phyloP scores from a whole-genome alignment of 1,140 invertebrate genomes.

The Wasmannia auropunctata region DNA sequence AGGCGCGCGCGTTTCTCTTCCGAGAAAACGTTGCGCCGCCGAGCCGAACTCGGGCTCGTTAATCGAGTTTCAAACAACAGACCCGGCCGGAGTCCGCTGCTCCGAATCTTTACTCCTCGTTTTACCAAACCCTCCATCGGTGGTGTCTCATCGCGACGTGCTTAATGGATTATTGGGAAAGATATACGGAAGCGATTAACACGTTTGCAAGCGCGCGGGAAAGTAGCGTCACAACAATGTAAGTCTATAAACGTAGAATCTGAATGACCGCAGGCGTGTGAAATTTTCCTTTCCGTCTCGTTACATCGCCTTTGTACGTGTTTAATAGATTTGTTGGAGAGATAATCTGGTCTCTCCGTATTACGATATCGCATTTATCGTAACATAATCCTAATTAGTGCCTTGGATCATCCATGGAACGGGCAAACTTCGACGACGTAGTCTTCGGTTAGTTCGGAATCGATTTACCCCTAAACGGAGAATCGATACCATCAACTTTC shows the following conservation, averaged over 20 bases:
- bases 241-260: background rate
- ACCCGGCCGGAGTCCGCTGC: constrained; percentile 25
- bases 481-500: background rate
- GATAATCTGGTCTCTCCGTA: background rate
- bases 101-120: constrained; percentile 54
- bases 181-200: constrained; percentile 32
- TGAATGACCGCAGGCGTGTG: background rate
- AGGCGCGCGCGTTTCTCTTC: constrained; percentile 42
- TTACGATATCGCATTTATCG: background rate
- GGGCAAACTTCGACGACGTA: background rate
- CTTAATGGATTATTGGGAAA: constrained; percentile 75
- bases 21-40: constrained; percentile 28
- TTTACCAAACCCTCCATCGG: constrained; percentile 51
- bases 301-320: background rate
- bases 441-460: background rate
- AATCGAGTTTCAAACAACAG: constrained; percentile 48
- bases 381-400: background rate
- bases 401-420: background rate
- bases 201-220: background rate
- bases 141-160: constrained; percentile 55
- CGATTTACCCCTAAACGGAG: background rate
- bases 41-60: constrained; percentile 40
- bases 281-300: background rate
- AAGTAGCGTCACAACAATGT: background rate
- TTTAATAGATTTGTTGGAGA: background rate